phyloP scores from a whole-genome alignment of 2,797 vertebrate genomes.

The Octomys mimax region DNA sequence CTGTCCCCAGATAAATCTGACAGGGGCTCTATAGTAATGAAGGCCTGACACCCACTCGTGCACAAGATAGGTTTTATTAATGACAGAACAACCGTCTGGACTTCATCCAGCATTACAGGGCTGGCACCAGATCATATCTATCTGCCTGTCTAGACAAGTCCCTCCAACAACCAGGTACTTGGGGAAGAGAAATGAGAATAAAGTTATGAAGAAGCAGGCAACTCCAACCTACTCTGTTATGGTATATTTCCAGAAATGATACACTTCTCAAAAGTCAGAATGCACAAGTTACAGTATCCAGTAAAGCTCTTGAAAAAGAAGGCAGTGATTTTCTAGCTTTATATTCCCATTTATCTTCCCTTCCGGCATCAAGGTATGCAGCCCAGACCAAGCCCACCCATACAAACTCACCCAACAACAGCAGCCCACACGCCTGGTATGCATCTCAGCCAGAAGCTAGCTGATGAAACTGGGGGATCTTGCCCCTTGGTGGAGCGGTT shows the following conservation, averaged over 20 bases:
- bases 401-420: neutral
- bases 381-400: neutral
- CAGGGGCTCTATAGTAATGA: constrained; percentile 77
- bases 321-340: neutral
- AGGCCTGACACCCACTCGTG: constrained; percentile 76
- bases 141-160: constrained; percentile 81
- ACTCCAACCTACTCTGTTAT: neutral
- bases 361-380: neutral
- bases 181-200: constrained; percentile 62
- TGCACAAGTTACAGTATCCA: neutral
- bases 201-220: constrained; percentile 58
- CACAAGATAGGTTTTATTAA: constrained; percentile 82
- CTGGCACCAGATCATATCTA: constrained; percentile 56
- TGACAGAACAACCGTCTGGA: constrained; percentile 78
- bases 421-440: rapidly evolving
- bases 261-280: constrained; percentile 53
- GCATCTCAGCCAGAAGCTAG: neutral
- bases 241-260: constrained; percentile 45
- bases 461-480: neutral
- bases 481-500: neutral
- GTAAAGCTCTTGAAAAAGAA: constrained; percentile 20
- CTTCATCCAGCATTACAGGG: constrained; percentile 69
- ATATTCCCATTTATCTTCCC: neutral
- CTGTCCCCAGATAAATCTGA: constrained; percentile 79
- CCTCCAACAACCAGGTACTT: constrained; percentile 67